Base-by-base conservation (phyloP, 2,113 vertebrate genomes). In the Pardalotus punctatus region DNA sequence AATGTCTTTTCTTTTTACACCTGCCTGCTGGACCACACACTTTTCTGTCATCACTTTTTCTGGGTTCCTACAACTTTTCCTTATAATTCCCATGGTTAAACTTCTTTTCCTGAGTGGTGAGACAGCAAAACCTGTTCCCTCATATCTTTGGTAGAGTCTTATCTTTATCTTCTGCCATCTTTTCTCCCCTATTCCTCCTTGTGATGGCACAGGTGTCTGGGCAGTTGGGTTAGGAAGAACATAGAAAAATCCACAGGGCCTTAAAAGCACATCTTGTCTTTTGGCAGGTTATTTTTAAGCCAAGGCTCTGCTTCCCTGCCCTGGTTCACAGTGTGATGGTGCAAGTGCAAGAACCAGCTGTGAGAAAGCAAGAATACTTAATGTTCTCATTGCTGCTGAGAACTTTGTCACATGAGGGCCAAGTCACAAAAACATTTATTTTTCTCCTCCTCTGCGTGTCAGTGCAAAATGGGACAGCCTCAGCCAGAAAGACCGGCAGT, bases 261-360 rank as follows among this genome's bases (percentile, higher is more conserved):
- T 53, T 70, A 70, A 81, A 87, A 89, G 10, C 35, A 73, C n/a
- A 87, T 20, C 4, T 87, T 84, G 12, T n/a, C 31, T 70, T 90
- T 76, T 50, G 36, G 11, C 56, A 81, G 69, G 61, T 56, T 88
- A 54, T 87, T 92, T 93, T 85, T 64, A 79, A 92, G 21, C 48
- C 48, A 72, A 72, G 28, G 8, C 45, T 51, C 50, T 61, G 7
- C 29, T 80, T 88, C 14, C 22, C 43, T 86, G 48, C 15, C 53
- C 86, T 76, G 36, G 53, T 76, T 93, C 66, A 72, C 19, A 79
- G 38, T 1, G 6, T 71, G 33, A 71, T 2, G 18, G 43, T 71
- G 73, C 35, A 71, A 87, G 48, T 47, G 19, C 85, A 82, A 81
- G 35, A 82, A 35, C 21, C 80, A 90, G 70, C 61, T 88, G 57